Base-by-base conservation (phyloP, 2,113 vertebrate species). In the Suncus etruscus region DNA sequence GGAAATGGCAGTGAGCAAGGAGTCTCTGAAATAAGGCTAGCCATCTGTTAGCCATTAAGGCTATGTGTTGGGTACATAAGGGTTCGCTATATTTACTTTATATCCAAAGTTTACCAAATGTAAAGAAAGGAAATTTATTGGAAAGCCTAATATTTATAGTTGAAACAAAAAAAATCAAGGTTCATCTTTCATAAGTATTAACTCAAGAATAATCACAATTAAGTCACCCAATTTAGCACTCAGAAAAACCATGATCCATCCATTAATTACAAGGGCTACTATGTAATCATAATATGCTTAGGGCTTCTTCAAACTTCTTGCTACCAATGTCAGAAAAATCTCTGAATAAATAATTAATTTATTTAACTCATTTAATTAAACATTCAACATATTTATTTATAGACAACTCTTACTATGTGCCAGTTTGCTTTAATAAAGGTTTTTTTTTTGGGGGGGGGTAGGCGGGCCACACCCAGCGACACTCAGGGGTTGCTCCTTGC, bases 301-400 rank as follows among this genome's bases (percentile, higher is more conserved):
- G 3, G 3, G 14, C 85, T 25, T 86, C 75, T 92, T 88, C 51
- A 48, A 11, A 47, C 20, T 54, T 16, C 22, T 76, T 90, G 78
- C 51, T 91, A 14, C 20, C 76, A 32, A 51, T 45, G 29, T 77
- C n/a, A 85, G 75, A 84, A 92, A 39, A 54, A 69, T 20, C 2
- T 48, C 73, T 48, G 74, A 27, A 92, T 31, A n/a, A 95, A 22
- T 12, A 87, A n/a, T n/a, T n/a, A n/a, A n/a, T n/a, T n/a, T n/a
- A n/a, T n/a, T n/a, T n/a, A n/a, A n/a, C 65, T 78, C 25, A 75
- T 16, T 16, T 58, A 58, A 58, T 58, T 5, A 58, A 47, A 77
- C 39, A 24, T 16, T 73, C 29, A 90, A 87, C 11, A 94, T 88
- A 32, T 80, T 83, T 48, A 86, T 88, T 85, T 31, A 68, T 87